Percentiles rank a stretch among this genome's conserved stretches.
phyloP scores from a whole-genome alignment of 23 tunicate species.

The Diplosoma virens region DNA sequence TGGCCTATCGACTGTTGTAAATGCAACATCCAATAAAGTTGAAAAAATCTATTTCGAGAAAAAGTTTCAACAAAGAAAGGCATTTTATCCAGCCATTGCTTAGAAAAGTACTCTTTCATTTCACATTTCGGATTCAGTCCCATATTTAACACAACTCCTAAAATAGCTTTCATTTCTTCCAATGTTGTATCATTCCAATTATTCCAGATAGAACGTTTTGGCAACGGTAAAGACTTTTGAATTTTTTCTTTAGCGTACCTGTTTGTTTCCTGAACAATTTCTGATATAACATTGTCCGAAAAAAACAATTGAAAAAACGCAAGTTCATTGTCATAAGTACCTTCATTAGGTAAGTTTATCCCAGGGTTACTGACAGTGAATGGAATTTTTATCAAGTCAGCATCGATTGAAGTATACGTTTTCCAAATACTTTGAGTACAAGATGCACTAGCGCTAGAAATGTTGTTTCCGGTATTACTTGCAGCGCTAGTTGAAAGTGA shows the following conservation, averaged over 20 bases:
- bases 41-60: conserved; percentile 19
- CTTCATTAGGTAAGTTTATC: no score
- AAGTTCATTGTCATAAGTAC: no score
- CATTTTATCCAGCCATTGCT: conserved; percentile 1
- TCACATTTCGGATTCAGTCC: conserved; percentile 10
- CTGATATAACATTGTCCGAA: no score
- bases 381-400: no score
- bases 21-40: conserved; percentile 20
- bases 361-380: no score
- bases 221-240: conserved; percentile 10
- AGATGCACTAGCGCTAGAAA: no score
- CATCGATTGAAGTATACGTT: no score
- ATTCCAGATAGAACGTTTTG: conserved; percentile 16
- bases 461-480: no score
- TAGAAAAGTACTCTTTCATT: conserved; percentile 2
- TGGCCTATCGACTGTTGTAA: conserved; percentile 6
- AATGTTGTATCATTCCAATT: conserved; percentile 9
- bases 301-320: no score
- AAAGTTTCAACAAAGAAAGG: conserved; percentile 20
- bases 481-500: no score
- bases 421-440: no score
- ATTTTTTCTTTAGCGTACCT: conserved; percentile 19
- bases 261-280: conserved; percentile 17
- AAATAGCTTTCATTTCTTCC: conserved; percentile 20
- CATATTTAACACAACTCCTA: conserved; percentile 36